Base-by-base conservation (phyloP, 2,113 vertebrate species). In the Oncorhynchus nerka region DNA sequence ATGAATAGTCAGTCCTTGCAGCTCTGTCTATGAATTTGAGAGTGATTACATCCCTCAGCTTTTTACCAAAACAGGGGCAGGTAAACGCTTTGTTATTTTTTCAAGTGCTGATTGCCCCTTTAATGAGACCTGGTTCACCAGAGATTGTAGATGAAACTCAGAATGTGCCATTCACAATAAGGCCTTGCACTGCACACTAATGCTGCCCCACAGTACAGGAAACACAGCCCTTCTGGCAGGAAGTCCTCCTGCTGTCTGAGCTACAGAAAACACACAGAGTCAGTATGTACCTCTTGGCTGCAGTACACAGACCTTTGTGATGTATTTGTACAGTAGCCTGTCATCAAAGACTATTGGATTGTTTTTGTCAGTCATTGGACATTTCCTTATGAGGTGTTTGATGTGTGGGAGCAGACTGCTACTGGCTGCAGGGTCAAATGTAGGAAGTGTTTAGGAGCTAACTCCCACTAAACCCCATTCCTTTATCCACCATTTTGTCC, bases 381-480 rank as follows among this genome's bases (percentile, higher is more conserved):
- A 84, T 89, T 93, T 93, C 91, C 90, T 87, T 89, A 90, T 87
- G 86, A 83, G 89, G 77, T 20, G 79, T 92, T 92, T 92, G 89
- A 93, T 92, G 91, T 90, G 73, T 68, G 68, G 72, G 78, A 55
- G 74, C 74, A 70, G 74, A 72, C 30, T 82, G 59, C 79, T 73
- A 84, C 70, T 89, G 84, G 89, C 71, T 85, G 85, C 84, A 1
- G n/a, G 83, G 87, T 85, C 84, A 91, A 90, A 92, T 88, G 90
- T 82, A 91, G 85, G 88, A 90, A 92, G 72, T 68, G 30, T 64
- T 1, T 4, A 28, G 28, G 16, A 15, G 66, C 6, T 30, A 66
- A 26, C 26, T 30, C 66, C 66, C 8, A 45, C 2, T 45, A 45
- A 45, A 34, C 32, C 66, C 4, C 19, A 15, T 32, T 11, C 39